Evolutionary conservation across 2,888 invertebrate species (phyloP).

Genomic region (Napeogenes inachia): DNA sequence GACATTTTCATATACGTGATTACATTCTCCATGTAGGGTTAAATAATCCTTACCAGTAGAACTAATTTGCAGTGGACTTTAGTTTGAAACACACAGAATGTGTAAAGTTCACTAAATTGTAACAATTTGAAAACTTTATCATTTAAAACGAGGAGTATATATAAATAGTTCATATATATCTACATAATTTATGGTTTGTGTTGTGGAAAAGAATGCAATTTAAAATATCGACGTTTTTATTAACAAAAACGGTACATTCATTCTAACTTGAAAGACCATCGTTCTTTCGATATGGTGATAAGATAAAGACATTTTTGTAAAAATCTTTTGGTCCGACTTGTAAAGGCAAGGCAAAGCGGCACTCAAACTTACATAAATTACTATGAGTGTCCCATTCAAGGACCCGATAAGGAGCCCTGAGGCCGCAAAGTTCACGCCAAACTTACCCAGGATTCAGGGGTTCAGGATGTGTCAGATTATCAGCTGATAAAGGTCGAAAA

Average conservation of each 20-base stretch:
- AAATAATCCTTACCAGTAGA: slow-evolving; percentile 6
- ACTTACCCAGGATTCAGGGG: slow-evolving; percentile 51
- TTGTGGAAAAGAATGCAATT: not conserved
- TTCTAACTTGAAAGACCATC: slow-evolving; percentile 15
- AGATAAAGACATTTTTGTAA: slow-evolving; percentile 31
- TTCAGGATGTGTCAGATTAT: slow-evolving; percentile 31
- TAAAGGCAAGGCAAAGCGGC: slow-evolving; percentile 24
- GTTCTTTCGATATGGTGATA: slow-evolving; percentile 29
- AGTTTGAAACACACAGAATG: slow-evolving; percentile 5
- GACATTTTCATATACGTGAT: slow-evolving; percentile 4
- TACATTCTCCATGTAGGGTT: slow-evolving; percentile 1
- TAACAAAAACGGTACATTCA: not conserved
- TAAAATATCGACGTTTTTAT: not conserved
- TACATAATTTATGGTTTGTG: not conserved
- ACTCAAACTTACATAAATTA: slow-evolving; percentile 61
- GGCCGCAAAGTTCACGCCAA: slow-evolving; percentile 49
- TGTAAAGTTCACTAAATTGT: slow-evolving; percentile 1
- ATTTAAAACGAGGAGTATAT: not conserved
- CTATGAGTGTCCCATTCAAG: slow-evolving; percentile 60
- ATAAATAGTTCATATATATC: not conserved
- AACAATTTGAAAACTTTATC: slow-evolving; percentile 1
- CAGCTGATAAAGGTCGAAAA: slow-evolving; percentile 58
- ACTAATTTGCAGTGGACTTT: slow-evolving; percentile 4
- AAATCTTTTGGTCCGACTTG: slow-evolving; percentile 25
- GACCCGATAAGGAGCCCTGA: slow-evolving; percentile 58